A percentile compares a stretch with the other conserved stretches of the same genome.
Conservation (phyloP, 2,888 invertebrate species). For the Platycheirus albimanus region DNA sequence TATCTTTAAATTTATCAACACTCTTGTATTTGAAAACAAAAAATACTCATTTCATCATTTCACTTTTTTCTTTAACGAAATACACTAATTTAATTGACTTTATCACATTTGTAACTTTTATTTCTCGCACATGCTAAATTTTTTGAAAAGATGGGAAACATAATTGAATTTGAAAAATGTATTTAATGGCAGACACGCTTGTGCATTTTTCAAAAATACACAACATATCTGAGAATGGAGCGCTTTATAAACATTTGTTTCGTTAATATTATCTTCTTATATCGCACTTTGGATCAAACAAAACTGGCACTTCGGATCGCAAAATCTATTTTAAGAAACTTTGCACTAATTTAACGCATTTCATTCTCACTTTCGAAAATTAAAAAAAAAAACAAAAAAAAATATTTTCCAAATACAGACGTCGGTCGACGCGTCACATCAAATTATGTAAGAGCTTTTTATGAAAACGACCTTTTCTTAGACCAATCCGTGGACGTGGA, state of each 20-base stretch:
- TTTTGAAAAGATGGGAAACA: not conserved
- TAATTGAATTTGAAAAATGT: conserved; percentile 21
- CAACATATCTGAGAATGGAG: conserved; percentile 1
- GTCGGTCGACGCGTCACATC: conserved; percentile 20
- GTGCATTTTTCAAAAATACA: conserved; percentile 1
- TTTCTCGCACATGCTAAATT: conserved; percentile 7
- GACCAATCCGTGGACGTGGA: conserved; percentile 38
- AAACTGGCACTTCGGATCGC: conserved; percentile 34
- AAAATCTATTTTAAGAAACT: conserved; percentile 57
- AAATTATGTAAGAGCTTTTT: conserved; percentile 55
- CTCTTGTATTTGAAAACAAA: conserved; percentile 1
- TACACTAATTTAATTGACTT: conserved; percentile 9
- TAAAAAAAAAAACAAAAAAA: conserved; percentile 30
- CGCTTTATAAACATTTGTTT: conserved; percentile 40
- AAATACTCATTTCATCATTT: conserved; percentile 11
- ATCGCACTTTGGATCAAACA: conserved; percentile 27
- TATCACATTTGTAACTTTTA: too few species aligned
- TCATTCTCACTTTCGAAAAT: conserved; percentile 22
- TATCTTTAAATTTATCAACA: conserved; percentile 34
- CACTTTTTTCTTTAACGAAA: conserved; percentile 1
- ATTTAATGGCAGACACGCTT: not conserved
- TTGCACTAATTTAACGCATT: conserved; percentile 32
- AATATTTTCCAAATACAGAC: not conserved
- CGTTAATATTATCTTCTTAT: conserved; percentile 47
- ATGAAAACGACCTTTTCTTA: conserved; percentile 38